Evolutionary conservation across 2,113 vertebrate genomes (phyloP).

Genomic region (Hippoglossus stenolepis): DNA sequence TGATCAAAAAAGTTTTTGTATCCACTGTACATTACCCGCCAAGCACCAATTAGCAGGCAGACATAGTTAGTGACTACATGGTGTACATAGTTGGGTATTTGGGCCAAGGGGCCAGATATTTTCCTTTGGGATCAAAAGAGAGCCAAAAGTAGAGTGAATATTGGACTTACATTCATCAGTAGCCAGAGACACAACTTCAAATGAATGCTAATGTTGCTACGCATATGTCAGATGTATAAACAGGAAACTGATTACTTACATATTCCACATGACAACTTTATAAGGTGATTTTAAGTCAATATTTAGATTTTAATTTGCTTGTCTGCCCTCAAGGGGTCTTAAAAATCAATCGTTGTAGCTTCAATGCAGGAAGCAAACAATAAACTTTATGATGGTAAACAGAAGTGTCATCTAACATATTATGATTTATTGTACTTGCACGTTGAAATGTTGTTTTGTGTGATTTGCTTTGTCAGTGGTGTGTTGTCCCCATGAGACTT

Average conservation of each 20-base stretch:
- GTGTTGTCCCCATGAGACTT: too few species aligned
- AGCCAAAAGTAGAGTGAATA: conserved; percentile 13
- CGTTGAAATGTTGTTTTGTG: background rate
- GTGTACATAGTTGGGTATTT: background rate
- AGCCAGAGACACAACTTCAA: background rate
- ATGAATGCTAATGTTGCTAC: conserved; percentile 5
- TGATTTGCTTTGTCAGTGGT: conserved; percentile 9
- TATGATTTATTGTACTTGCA: background rate
- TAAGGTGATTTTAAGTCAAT: background rate
- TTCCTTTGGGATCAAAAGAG: background rate
- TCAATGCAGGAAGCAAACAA: background rate
- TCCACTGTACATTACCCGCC: background rate
- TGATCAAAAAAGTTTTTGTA: background rate
- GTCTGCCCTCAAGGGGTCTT: background rate
- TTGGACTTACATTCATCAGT: conserved; percentile 4
- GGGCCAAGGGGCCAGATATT: background rate
- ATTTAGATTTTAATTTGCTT: background rate
- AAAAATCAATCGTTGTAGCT: background rate
- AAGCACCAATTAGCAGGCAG: conserved; percentile 8
- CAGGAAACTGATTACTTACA: background rate
- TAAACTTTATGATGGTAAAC: background rate
- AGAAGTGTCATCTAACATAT: background rate
- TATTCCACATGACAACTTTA: background rate
- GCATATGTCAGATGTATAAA: conserved; percentile 6
- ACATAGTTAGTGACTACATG: background rate